Evolutionary conservation across 2,113 vertebrate genomes (phyloP).

Genomic region (Daubentonia madagascariensis): DNA sequence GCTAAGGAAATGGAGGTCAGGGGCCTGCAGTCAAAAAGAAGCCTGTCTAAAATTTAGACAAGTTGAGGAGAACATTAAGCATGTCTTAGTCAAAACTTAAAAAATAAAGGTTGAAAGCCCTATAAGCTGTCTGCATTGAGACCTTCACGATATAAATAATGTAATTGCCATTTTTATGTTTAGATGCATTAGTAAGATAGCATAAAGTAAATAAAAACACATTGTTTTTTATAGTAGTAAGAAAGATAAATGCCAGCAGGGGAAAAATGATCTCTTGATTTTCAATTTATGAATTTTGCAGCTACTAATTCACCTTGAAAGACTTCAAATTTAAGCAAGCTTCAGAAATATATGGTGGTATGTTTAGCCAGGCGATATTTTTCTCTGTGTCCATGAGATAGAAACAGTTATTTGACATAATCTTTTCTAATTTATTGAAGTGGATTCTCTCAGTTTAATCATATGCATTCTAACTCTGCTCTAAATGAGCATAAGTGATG

Average conservation of each 20-base stretch:
- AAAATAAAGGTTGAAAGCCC: background rate
- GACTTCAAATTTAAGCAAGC: background rate
- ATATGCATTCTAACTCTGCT: background rate
- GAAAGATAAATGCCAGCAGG: background rate
- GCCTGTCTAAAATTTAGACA: background rate
- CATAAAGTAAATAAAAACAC: background rate
- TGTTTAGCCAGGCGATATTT: background rate
- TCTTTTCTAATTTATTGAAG: slow-evolving; percentile 45
- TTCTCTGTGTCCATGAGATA: background rate
- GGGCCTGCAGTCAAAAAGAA: background rate
- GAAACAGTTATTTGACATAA: slow-evolving; percentile 4
- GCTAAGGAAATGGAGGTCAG: background rate
- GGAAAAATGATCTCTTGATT: background rate
- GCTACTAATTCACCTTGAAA: slow-evolving; percentile 8
- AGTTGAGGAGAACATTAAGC: background rate
- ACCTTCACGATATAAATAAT: background rate
- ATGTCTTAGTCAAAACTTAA: background rate
- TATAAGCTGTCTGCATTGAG: background rate
- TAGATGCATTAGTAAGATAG: background rate
- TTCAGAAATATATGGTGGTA: background rate
- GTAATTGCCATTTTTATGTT: background rate
- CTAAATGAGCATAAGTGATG: background rate
- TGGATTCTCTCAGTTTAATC: background rate
- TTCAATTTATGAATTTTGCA: background rate
- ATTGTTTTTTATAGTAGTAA: background rate